A percentile compares a stretch with the other conserved stretches of the same genome.
phyloP scores from a whole-genome alignment of 1,140 invertebrate genomes.

The Procambarus clarkii region DNA sequence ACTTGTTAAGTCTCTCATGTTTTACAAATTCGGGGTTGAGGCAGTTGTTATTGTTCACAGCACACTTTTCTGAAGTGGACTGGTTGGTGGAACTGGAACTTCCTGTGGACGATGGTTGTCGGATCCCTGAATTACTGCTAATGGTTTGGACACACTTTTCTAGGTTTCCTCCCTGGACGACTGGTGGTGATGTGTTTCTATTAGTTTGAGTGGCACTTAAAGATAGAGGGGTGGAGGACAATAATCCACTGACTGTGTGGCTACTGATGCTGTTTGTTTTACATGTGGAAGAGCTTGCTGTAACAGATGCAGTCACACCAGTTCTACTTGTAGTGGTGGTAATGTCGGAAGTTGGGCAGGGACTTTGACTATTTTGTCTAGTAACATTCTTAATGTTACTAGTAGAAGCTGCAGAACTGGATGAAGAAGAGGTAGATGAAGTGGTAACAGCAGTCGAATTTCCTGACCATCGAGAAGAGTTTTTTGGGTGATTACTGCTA shows the following conservation, averaged over 20 bases:
- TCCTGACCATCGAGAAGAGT: slow-evolving; percentile 48
- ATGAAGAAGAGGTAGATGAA: slow-evolving; percentile 45
- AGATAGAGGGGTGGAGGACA: slow-evolving; percentile 21
- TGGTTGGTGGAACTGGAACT: slow-evolving; percentile 35
- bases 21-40: slow-evolving; percentile 47
- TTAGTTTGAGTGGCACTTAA: slow-evolving; percentile 29
- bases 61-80: slow-evolving; percentile 35
- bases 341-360: slow-evolving; percentile 15
- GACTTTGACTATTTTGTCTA: slow-evolving; percentile 46
- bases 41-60: slow-evolving; percentile 58
- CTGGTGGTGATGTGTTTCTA: slow-evolving; percentile 61
- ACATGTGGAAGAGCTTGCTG: slow-evolving; percentile 19
- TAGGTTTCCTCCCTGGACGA: slow-evolving; percentile 43
- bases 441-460: slow-evolving; percentile 6
- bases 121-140: slow-evolving; percentile 45
- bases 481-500: slow-evolving; percentile 31
- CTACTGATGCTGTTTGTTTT: slow-evolving; percentile 23
- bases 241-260: slow-evolving; percentile 18
- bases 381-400: slow-evolving; percentile 24
- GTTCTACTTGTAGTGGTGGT: slow-evolving; percentile 35
- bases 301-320: slow-evolving; percentile 9
- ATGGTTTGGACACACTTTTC: slow-evolving; percentile 43
- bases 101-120: slow-evolving; percentile 48
- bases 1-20: slow-evolving; percentile 43
- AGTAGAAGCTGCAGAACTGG: slow-evolving; percentile 9